Percentiles rank a stretch among this genome's conserved stretches.
Conservation (phyloP, 1,140 invertebrate genomes). For the Caenorhabditis tropicalis region DNA sequence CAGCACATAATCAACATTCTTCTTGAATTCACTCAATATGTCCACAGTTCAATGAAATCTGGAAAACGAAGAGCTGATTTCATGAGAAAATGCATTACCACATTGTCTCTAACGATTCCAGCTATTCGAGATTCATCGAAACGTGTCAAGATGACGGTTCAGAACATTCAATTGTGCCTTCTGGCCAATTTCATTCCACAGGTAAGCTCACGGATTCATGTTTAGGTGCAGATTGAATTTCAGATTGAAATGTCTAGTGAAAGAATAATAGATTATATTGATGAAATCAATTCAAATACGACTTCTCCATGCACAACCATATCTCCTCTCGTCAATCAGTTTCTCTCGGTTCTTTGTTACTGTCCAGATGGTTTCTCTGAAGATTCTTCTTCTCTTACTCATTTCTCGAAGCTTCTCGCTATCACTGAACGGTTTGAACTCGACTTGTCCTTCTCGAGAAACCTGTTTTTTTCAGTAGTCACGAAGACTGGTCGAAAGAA, state of each 20-base stretch:
- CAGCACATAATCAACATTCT: not conserved
- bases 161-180: conserved; percentile 87
- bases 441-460: no score
- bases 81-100: conserved; percentile 84
- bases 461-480: not conserved
- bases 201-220: conserved; percentile 75
- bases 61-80: conserved; percentile 82
- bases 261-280: not conserved
- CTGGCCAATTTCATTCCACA: conserved; percentile 89
- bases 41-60: conserved; percentile 73
- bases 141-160: conserved; percentile 84
- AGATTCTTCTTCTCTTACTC: not conserved
- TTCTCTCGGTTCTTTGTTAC: not conserved
- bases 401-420: not conserved
- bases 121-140: conserved; percentile 82
- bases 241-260: not conserved
- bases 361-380: conserved; percentile 26
- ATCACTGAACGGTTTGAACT: not conserved
- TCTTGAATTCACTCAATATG: not conserved
- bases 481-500: conserved; percentile 18
- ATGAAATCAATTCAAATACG: not conserved
- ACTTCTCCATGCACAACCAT: not conserved
- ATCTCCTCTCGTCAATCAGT: not conserved
- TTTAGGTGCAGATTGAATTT: not conserved
- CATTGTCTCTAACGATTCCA: conserved; percentile 92